Conservation (phyloP, 1,140 invertebrate species). For the Drosophila guanche region DNA sequence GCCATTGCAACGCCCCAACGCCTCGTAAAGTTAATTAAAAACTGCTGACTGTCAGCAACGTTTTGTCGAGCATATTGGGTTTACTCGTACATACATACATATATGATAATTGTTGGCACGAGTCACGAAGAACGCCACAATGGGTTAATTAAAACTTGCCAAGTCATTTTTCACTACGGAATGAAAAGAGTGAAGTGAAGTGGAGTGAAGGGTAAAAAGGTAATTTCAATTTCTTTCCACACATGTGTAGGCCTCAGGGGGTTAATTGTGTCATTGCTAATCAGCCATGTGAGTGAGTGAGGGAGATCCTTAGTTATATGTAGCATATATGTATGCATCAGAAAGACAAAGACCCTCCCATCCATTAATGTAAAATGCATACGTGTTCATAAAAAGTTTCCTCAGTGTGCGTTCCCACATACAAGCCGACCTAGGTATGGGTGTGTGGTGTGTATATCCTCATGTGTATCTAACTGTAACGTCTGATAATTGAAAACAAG, state of each 20-base stretch:
- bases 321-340: conserved; percentile 11
- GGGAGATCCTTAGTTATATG: conserved; percentile 4
- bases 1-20: conserved; percentile 3
- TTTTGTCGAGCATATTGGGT: conserved; percentile 15
- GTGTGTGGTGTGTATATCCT: conserved; percentile 7
- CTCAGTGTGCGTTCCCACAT: conserved; percentile 25
- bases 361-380: conserved; percentile 36
- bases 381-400: conserved; percentile 43
- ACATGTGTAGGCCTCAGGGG: conserved; percentile 32
- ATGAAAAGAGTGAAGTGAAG: background rate
- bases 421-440: conserved; percentile 11
- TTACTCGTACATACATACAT: background rate
- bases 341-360: too few relatives aligned
- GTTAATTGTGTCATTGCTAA: conserved; percentile 42
- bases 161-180: conserved; percentile 26
- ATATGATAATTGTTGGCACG: conserved; percentile 41
- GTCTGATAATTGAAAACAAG: conserved; percentile 69
- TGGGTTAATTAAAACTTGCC: conserved; percentile 62
- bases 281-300: conserved; percentile 13
- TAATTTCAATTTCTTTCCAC: conserved; percentile 39
- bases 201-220: conserved; percentile 32
- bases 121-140: conserved; percentile 36
- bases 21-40: conserved; percentile 46
- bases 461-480: conserved; percentile 48
- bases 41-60: conserved; percentile 28